Conservation (phyloP, 2,113 vertebrate species). For the Gracilinanus agilis region DNA sequence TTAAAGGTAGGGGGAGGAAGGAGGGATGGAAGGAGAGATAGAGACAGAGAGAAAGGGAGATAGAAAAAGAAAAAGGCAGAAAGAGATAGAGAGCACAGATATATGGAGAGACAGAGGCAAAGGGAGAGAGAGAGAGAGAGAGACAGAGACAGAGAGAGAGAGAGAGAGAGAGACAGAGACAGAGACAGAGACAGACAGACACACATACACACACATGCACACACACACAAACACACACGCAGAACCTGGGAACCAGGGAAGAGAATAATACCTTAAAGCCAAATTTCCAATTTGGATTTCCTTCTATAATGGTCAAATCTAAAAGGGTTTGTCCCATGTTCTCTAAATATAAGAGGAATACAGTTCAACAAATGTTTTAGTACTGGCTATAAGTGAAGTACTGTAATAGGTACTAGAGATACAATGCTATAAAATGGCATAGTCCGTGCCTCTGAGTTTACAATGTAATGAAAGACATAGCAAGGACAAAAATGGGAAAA, state of each 20-base stretch:
- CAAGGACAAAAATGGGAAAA: not conserved
- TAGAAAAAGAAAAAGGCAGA: not conserved
- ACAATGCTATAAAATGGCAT: not conserved
- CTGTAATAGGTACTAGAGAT: not conserved
- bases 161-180: not conserved
- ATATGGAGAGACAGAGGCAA: not conserved
- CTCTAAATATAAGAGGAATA: not conserved
- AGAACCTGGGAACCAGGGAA: not conserved
- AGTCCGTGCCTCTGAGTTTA: not conserved
- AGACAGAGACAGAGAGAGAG: no score
- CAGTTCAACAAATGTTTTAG: not conserved
- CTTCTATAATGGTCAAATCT: not conserved
- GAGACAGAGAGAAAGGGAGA: not conserved
- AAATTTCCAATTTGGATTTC: not conserved
- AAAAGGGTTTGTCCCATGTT: not conserved
- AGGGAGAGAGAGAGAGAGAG: no score
- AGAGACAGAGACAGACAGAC: not conserved
- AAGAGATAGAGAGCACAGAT: not conserved
- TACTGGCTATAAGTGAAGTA: not conserved
- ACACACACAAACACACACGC: no score
- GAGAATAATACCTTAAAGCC: not conserved
- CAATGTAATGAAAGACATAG: not conserved
- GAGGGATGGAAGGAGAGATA: not conserved
- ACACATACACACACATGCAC: no score
- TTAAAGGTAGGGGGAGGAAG: conserved; percentile 29